Base-by-base conservation (phyloP, 2,797 vertebrate species). In the Pogonophryne albipinna region DNA sequence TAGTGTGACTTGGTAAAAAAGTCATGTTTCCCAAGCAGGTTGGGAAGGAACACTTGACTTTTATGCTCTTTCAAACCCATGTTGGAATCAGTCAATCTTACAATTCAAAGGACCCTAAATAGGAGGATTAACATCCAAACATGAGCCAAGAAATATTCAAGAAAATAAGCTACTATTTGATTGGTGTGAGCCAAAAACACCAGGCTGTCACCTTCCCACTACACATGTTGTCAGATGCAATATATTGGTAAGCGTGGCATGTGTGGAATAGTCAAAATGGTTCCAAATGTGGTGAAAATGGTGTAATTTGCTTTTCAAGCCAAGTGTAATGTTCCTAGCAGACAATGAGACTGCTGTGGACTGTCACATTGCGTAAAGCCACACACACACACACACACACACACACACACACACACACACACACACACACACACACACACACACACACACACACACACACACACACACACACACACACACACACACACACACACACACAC, bases 281-380 rank as follows among this genome's bases (percentile, higher is more conserved):
- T 59, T 68, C 79, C 56, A 71, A 87, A 80, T 85, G 87, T 76
- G 85, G 83, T 78, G 66, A 16, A 82, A 89, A 89, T 89, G 78
- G 74, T 82, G 90, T 92, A 62, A 91, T 89, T 87, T 88, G 74
- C 87, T 87, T 86, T 88, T 74, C 57, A 66, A 81, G 82, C 86
- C 87, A 90, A 87, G 87, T 74, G 80, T 71, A 89, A 93, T 89
- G 84, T 89, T 90, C 85, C 80, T 66, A 19, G 78, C 81, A 89
- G 89, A 93, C 92, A 92, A 91, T 90, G 79, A 85, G 89, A 72
- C 88, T 74, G 82, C 91, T 90, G 91, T 92, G 80, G 80, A 91
- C 83, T 79, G 88, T 91, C 89, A 86, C 85, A 83, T 69, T 78
- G 90, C 79, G 80, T 76, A 89, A 91, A 91, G 86, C 90, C 90